phyloP scores from a whole-genome alignment of 2,113 vertebrate genomes.

The Halcyon senegalensis region DNA sequence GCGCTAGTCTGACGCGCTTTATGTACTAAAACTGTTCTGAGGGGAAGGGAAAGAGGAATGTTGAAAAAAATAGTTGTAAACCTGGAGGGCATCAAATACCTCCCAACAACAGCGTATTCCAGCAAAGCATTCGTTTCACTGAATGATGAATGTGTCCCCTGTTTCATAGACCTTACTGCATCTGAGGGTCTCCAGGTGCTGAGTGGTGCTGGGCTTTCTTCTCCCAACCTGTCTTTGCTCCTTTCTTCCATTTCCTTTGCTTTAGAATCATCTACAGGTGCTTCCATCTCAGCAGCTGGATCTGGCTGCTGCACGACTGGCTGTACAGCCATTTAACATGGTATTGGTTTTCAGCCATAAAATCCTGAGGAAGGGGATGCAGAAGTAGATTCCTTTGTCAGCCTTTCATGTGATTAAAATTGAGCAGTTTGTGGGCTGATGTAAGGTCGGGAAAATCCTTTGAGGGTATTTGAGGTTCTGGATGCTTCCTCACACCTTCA shows the following conservation, averaged over 20 bases:
- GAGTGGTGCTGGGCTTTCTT: neutral
- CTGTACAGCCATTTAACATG: fast-evolving
- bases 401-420: neutral
- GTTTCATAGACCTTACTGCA: neutral
- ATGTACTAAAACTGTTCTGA: neutral
- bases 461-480: neutral
- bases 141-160: neutral
- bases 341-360: neutral
- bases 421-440: neutral
- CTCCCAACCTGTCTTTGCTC: neutral
- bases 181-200: neutral
- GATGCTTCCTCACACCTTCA: neutral
- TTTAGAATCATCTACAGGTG: neutral
- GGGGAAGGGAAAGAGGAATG: neutral
- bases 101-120: neutral
- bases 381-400: neutral
- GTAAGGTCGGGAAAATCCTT: neutral
- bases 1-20: neutral
- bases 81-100: too few species aligned
- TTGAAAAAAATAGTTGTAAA: neutral
- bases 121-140: neutral
- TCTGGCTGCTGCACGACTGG: neutral
- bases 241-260: neutral
- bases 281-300: neutral
- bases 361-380: neutral